Percentiles rank a stretch among this genome's conserved stretches.
Conservation (phyloP, 2,888 invertebrate species). For the Chrysolina oricalcia region DNA sequence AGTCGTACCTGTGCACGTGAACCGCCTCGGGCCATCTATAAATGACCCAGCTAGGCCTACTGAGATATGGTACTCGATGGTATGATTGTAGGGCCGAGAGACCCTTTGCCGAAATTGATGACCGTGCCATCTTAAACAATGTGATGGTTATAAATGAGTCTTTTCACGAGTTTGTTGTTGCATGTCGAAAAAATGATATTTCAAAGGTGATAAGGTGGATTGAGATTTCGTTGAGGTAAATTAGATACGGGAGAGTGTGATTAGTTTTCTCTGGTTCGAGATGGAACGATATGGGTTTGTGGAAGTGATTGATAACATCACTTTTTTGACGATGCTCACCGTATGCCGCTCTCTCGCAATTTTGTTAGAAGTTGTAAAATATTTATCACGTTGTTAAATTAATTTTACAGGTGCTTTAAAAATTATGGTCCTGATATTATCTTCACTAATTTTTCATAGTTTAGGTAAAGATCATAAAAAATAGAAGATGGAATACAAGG, state of each 20-base stretch:
- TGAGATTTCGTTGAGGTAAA: conserved; percentile 30
- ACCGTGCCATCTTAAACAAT: conserved; percentile 46
- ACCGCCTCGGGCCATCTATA: conserved; percentile 66
- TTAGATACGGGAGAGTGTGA: conserved; percentile 27
- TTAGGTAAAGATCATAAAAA: neutral
- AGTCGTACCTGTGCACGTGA: conserved; percentile 69
- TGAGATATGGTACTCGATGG: conserved; percentile 49
- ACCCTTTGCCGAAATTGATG: conserved; percentile 48
- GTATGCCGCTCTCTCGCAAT: neutral
- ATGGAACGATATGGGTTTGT: conserved; percentile 5
- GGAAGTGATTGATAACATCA: conserved; percentile 3
- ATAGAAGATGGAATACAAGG: too few species aligned
- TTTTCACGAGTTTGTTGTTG: conserved; percentile 49
- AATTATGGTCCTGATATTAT: neutral
- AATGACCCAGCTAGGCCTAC: conserved; percentile 59
- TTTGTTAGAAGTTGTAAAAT: neutral
- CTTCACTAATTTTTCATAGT: neutral
- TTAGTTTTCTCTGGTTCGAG: conserved; percentile 10
- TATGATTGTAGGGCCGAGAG: conserved; percentile 30
- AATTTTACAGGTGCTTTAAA: neutral
- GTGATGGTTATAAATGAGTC: conserved; percentile 49
- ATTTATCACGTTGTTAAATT: neutral
- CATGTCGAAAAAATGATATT: conserved; percentile 43
- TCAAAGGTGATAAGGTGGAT: conserved; percentile 33
- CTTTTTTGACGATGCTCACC: neutral